A percentile compares a stretch with the other conserved stretches of the same genome.
These are phyloP conservation scores for Steatocranus sp. DNA, from an alignment of 2,797 vertebrate species.

Conservation along the genomic window DNA sequence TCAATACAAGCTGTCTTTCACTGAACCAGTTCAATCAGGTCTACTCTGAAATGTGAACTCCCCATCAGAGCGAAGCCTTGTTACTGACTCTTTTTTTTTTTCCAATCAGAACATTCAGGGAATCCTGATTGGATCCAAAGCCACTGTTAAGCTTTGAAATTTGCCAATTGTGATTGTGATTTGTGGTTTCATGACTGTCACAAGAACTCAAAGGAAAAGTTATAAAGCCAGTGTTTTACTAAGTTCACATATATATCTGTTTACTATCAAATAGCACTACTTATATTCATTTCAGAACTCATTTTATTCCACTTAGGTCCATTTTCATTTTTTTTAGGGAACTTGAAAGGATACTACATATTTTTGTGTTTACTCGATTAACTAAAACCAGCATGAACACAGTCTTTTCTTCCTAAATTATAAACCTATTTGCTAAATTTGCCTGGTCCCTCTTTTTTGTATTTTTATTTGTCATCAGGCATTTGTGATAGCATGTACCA, in stretches of 20 bases:
- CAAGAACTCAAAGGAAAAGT: background rate
- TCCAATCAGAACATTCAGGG: background rate
- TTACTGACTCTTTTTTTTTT: background rate
- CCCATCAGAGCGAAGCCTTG: background rate
- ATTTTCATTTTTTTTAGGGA: background rate
- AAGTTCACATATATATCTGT: background rate
- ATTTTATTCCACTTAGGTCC: background rate
- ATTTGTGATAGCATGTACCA: background rate
- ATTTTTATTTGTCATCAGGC: background rate
- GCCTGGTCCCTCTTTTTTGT: background rate
- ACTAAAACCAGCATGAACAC: background rate
- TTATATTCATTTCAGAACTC: background rate
- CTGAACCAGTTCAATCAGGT: slow-evolving; percentile 4
- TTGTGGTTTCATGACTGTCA: slow-evolving; percentile 2
- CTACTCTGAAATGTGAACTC: slow-evolving; percentile 31
- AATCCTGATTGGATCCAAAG: slow-evolving; percentile 24
- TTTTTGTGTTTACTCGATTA: background rate
- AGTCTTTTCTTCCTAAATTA: background rate
- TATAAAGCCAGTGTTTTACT: background rate
- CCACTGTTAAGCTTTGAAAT: background rate
- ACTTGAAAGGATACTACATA: background rate
- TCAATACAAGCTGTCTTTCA: slow-evolving; percentile 25
- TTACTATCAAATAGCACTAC: background rate
- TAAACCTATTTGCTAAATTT: background rate
- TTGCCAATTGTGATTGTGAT: slow-evolving; percentile 3